Conservation (phyloP, 2,888 invertebrate genomes). For the Watsonalla binaria region DNA sequence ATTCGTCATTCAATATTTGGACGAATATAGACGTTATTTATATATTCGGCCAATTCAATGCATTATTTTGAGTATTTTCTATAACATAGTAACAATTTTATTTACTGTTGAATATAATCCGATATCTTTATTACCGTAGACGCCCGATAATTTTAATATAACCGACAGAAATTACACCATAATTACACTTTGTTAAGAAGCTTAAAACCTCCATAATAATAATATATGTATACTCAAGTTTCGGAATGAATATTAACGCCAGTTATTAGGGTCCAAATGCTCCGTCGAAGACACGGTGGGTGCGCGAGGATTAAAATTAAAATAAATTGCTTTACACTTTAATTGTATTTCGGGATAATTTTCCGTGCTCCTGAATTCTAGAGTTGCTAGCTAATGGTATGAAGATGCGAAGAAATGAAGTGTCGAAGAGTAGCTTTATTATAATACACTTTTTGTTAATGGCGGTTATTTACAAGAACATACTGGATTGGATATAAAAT, state of each 20-base stretch:
- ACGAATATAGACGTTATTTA: slow-evolving; percentile 40
- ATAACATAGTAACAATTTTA: slow-evolving; percentile 1
- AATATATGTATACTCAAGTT: slow-evolving; percentile 48
- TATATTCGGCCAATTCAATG: slow-evolving; percentile 14
- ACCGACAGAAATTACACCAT: slow-evolving; percentile 16
- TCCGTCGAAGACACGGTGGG: slow-evolving; percentile 40
- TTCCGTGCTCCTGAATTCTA: slow-evolving; percentile 74
- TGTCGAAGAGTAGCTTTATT: slow-evolving; percentile 32
- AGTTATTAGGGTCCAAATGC: slow-evolving; percentile 46
- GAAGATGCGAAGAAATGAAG: slow-evolving; percentile 41
- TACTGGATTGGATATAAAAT: too few species aligned
- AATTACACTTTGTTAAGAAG: slow-evolving; percentile 41
- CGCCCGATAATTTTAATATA: slow-evolving; percentile 12
- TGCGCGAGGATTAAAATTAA: slow-evolving; percentile 68
- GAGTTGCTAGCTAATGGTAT: slow-evolving; percentile 57
- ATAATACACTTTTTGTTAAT: neutral
- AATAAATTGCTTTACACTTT: slow-evolving; percentile 75
- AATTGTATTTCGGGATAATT: slow-evolving; percentile 77
- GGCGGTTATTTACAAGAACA: neutral
- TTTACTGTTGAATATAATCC: slow-evolving; percentile 15
- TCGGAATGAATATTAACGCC: slow-evolving; percentile 49
- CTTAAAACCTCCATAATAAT: slow-evolving; percentile 34
- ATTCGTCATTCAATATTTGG: slow-evolving; percentile 52
- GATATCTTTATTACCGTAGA: slow-evolving; percentile 14
- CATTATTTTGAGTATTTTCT: neutral